Evolutionary conservation across 2,113 vertebrate genomes (phyloP).

Genomic region (Verasper variegatus): DNA sequence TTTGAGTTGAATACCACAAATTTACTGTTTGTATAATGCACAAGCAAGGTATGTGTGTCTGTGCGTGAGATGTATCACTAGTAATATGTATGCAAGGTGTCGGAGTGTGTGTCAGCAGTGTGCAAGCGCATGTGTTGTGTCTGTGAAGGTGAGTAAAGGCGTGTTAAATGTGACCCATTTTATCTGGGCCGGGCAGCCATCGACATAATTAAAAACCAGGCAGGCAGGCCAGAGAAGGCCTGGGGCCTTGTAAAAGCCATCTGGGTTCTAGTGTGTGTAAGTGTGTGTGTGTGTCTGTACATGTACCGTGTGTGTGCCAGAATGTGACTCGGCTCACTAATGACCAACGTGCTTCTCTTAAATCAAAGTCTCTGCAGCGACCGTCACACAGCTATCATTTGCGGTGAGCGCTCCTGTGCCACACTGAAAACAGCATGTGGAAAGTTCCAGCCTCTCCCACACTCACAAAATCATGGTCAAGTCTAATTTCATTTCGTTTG

Average conservation of each 20-base stretch:
- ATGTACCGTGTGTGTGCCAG: constrained; percentile 58
- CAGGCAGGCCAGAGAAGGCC: constrained; percentile 72
- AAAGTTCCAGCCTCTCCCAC: constrained; percentile 47
- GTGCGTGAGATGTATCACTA: not conserved
- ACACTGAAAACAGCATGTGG: constrained; percentile 39
- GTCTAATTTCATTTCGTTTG: constrained; percentile 32
- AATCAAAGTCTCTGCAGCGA: constrained; percentile 59
- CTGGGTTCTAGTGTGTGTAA: constrained; percentile 68
- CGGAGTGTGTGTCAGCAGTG: constrained; percentile 30
- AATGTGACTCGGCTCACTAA: constrained; percentile 70
- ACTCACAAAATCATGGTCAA: constrained; percentile 10
- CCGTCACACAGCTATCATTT: constrained; percentile 65
- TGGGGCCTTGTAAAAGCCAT: constrained; percentile 81
- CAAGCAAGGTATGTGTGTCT: constrained; percentile 29
- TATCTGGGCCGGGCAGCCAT: constrained; percentile 75
- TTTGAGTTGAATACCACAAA: constrained; percentile 38
- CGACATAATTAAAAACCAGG: constrained; percentile 82
- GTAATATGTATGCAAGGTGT: constrained; percentile 43
- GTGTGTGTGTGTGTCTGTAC: constrained; percentile 29
- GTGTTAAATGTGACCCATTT: constrained; percentile 79
- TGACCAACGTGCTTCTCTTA: constrained; percentile 65
- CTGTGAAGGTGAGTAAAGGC: constrained; percentile 72
- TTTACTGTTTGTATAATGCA: constrained; percentile 20
- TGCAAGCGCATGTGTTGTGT: constrained; percentile 40
- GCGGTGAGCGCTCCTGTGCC: constrained; percentile 52